Percentiles rank a stretch among this genome's conserved stretches.
Conservation (phyloP, 2,113 vertebrate species). For the Bucco capensis region DNA sequence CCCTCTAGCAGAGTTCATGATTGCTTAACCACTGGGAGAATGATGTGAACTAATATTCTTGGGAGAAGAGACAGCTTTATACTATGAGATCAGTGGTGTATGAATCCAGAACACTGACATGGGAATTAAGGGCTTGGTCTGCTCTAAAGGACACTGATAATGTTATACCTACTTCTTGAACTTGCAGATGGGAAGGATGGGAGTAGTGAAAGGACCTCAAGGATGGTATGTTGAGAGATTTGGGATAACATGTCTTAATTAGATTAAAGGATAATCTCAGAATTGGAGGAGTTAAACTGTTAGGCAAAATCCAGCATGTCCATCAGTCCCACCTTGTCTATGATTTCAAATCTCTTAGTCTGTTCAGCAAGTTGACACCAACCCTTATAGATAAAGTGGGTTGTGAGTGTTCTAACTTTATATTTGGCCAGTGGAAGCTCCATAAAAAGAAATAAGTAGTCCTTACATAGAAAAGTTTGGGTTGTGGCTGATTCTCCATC, state of each 20-base stretch:
- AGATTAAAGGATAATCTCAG: not conserved
- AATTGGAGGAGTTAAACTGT: fast-evolving
- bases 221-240: not conserved
- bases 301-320: not conserved
- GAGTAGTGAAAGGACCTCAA: not conserved
- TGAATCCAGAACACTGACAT: not conserved
- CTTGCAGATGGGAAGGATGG: not conserved
- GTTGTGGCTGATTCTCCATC: not conserved
- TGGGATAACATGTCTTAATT: not conserved
- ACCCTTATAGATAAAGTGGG: not conserved
- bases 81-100: not conserved
- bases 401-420: not conserved
- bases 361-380: not conserved
- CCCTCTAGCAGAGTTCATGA: not conserved
- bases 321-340: not conserved
- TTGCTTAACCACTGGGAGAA: fast-evolving
- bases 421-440: not conserved
- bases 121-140: not conserved
- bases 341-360: not conserved
- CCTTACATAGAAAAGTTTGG: not conserved
- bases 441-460: not conserved
- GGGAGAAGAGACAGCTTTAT: not conserved
- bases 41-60: not conserved
- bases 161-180: not conserved
- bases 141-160: not conserved